Evolutionary conservation across 2,113 vertebrate species (phyloP).

Genomic region (Crotophaga sulcirostris): DNA sequence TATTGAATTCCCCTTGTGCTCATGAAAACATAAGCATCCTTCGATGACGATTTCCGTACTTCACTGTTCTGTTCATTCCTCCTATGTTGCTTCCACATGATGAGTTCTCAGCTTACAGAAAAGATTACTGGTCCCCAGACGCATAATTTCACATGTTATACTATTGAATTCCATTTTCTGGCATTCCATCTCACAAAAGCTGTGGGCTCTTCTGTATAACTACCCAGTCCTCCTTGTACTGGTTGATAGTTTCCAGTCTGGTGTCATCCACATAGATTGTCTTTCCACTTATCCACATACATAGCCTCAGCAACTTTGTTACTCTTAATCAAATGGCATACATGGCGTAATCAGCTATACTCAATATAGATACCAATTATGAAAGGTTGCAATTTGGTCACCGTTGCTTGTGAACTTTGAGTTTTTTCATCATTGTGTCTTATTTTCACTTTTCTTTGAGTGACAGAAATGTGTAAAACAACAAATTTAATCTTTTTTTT

Average conservation of each 20-base stretch:
- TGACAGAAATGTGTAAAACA: background rate
- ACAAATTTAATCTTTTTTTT: background rate
- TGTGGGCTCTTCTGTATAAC: background rate
- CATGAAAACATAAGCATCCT: background rate
- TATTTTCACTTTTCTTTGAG: background rate
- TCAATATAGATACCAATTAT: background rate
- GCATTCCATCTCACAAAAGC: background rate
- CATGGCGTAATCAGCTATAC: background rate
- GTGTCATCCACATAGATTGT: background rate
- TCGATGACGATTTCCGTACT: background rate
- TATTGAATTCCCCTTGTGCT: background rate
- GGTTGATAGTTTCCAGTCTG: background rate
- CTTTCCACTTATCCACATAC: background rate
- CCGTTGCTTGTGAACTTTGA: background rate
- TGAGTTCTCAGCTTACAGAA: constrained; percentile 12
- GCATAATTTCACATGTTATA: background rate
- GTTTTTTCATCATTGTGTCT: background rate
- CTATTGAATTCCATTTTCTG: background rate
- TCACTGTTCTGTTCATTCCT: background rate
- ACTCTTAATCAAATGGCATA: background rate
- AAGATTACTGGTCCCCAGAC: background rate
- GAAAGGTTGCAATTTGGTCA: background rate
- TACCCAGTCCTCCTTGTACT: background rate
- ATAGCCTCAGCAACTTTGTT: background rate
- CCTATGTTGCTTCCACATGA: background rate